Percentiles rank a stretch among this genome's conserved stretches.
These are phyloP conservation scores for Selene dorsalis DNA, from an alignment of 2,797 vertebrate genomes.

Conservation along the genomic window DNA sequence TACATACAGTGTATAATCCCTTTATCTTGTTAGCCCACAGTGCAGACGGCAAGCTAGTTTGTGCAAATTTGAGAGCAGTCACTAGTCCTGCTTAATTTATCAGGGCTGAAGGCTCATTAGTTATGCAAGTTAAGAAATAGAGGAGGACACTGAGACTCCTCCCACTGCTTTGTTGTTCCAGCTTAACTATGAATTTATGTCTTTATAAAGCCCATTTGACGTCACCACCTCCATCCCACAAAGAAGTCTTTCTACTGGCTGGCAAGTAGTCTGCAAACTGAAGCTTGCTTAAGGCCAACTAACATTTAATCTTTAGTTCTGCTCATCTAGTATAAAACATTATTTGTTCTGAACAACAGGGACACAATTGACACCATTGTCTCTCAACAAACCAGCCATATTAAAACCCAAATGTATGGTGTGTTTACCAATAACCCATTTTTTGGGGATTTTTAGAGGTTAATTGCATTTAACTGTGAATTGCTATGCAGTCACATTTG, in stretches of 20 bases:
- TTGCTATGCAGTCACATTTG: conserved; percentile 31
- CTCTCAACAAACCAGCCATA: conserved; percentile 74
- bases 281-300: conserved; percentile 92
- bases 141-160: conserved; percentile 84
- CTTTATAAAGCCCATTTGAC: conserved; percentile 90
- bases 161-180: conserved; percentile 85
- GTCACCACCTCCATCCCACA: conserved; percentile 91
- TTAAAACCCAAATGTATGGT: conserved; percentile 67
- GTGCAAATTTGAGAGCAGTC: conserved; percentile 72
- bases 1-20: conserved; percentile 73
- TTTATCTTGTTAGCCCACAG: conserved; percentile 62
- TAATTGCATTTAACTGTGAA: conserved; percentile 26
- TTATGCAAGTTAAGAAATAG: conserved; percentile 89
- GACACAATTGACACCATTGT: conserved; percentile 86
- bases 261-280: conserved; percentile 90
- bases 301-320: conserved; percentile 98
- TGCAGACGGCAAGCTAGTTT: conserved; percentile 48
- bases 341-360: conserved; percentile 89
- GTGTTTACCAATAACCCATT: conserved; percentile 31
- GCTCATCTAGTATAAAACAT: conserved; percentile 92
- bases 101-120: conserved; percentile 89
- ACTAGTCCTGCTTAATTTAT: conserved; percentile 83
- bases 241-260: conserved; percentile 90
- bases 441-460: conserved; percentile 42
- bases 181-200: conserved; percentile 90